Evolutionary conservation across 2,113 vertebrate species (phyloP), one percentile per base, ranked within the genome.

Genomic region (Promerops cafer): DNA sequence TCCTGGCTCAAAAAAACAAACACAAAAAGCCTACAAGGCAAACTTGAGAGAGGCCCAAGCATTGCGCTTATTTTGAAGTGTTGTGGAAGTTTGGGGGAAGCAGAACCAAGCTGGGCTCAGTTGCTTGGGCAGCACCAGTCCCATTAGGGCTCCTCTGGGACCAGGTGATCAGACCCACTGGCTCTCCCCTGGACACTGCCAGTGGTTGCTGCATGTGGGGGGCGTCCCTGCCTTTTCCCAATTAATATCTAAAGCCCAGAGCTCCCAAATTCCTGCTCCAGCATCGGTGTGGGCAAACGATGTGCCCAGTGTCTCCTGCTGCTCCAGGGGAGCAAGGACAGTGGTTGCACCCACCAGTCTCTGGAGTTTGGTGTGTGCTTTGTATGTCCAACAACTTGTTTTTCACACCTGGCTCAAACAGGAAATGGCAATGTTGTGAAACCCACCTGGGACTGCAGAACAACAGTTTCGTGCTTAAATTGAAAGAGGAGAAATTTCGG

Each of bases 1-100:
- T 89, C 77, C 86, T 96, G 74, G 60, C 83, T 96, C 59, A 35
- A 96, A 78, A 92, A 92, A 93, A 93, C 91, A 95, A 96, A 96
- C 94, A 96, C 44, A 85, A 63, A 71, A 78, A 90, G 56, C 71
- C 90, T 87, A 54, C 83, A 40, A 94, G 90, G 94, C 90, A 81
- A 61, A 95, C 86, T 94, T 65, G 71, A 90, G 88, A 94, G 91
- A 56, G 95, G 91, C 81, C 87, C 70, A 66, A 35, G 28, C 54
- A 24, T 44, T 65, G 72, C 8, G 45, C 39, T 96, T 82, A 52
- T 91, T 93, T 87, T 78, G 85, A 86, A 93, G 54, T 6, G 30
- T 54, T 81, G 37, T 0, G 21, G 76, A 70, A 66, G 52, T 52
- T 12, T 45, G 40, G n/a, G 87, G 86, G 72, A 81, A 60, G 74